phyloP scores from a whole-genome alignment of 2,888 invertebrate genomes.

The Trachelus iudaicus region DNA sequence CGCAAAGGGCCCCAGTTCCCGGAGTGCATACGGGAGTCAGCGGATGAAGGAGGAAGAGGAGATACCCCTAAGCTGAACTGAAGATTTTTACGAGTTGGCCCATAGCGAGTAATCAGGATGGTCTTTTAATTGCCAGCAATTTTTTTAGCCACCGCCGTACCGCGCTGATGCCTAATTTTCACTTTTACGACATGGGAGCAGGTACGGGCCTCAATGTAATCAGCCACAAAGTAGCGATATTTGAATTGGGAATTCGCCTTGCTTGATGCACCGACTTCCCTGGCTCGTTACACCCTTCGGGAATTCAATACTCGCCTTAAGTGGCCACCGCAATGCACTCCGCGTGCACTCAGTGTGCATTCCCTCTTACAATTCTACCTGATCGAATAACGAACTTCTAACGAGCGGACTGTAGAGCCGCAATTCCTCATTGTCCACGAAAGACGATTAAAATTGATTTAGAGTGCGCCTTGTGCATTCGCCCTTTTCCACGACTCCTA shows the following conservation, averaged over 20 bases:
- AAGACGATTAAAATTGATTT: background rate
- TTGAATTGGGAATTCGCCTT: background rate
- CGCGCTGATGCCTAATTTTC: conserved; percentile 32
- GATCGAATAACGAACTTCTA: background rate
- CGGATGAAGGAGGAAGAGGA: conserved; percentile 10
- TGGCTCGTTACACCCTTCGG: conserved; percentile 1
- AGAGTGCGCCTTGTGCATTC: background rate
- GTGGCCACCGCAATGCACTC: background rate
- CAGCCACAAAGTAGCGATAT: background rate
- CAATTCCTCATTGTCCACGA: background rate
- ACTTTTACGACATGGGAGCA: conserved; percentile 39
- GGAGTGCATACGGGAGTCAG: conserved; percentile 20
- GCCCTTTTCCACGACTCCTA: background rate
- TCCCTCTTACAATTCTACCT: background rate
- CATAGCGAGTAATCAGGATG: conserved; percentile 47
- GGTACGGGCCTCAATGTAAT: background rate
- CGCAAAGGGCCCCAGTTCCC: conserved; percentile 22
- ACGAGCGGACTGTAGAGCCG: background rate
- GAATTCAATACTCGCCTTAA: background rate
- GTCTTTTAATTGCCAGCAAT: conserved; percentile 52
- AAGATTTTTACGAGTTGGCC: conserved; percentile 34
- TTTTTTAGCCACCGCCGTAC: conserved; percentile 18
- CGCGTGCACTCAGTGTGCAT: background rate
- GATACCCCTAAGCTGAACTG: conserved; percentile 15
- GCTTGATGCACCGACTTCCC: background rate